Conservation (phyloP, 2,113 vertebrate species). For the Aleadryas rufinucha region DNA sequence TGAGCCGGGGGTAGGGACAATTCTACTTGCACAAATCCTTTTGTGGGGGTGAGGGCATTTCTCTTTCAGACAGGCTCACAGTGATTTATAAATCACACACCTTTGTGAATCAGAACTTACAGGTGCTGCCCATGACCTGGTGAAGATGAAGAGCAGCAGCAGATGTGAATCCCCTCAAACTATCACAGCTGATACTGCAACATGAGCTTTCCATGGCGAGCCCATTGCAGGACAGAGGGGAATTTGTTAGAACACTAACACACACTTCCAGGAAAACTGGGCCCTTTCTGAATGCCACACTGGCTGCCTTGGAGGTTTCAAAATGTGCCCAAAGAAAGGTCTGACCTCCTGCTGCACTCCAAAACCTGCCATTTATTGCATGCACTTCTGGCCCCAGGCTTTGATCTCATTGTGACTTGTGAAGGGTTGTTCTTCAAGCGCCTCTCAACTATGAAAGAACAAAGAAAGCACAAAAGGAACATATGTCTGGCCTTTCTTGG, state of each 20-base stretch:
- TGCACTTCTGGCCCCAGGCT: background rate
- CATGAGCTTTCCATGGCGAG: background rate
- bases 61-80: background rate
- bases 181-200: background rate
- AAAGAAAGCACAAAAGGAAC: background rate
- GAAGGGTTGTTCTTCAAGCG: background rate
- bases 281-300: background rate
- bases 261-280: background rate
- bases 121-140: background rate
- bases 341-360: background rate
- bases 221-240: background rate
- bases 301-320: background rate
- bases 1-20: background rate
- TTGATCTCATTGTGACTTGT: background rate
- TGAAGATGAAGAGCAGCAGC: background rate
- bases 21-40: background rate
- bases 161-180: background rate
- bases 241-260: background rate
- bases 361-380: background rate
- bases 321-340: background rate
- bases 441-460: background rate
- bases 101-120: background rate
- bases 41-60: background rate
- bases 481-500: background rate
- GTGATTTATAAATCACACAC: background rate